These are phyloP conservation scores for Acridotheres tristis DNA, from an alignment of 2,797 vertebrate species.

Conservation along the genomic window DNA sequence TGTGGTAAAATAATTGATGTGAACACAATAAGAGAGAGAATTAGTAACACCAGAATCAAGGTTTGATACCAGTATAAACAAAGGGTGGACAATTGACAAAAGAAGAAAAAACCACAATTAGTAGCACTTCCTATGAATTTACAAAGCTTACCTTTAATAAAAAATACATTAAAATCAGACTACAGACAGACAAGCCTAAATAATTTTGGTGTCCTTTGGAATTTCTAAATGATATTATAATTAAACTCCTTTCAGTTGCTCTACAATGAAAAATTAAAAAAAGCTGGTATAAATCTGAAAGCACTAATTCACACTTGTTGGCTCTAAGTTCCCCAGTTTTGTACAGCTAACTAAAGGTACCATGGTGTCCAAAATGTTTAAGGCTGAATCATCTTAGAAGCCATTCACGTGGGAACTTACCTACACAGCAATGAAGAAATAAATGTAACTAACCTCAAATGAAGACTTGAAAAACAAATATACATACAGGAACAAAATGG, in stretches of 20 bases:
- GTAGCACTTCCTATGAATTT: neutral
- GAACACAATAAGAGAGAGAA: neutral
- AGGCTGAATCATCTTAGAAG: neutral
- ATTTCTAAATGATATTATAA: neutral
- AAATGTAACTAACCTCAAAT: neutral
- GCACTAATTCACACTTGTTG: neutral
- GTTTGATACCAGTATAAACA: neutral
- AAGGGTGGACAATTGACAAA: neutral
- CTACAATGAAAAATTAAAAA: neutral
- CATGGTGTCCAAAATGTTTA: neutral
- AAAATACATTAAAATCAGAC: neutral
- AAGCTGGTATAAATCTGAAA: neutral
- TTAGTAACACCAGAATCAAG: neutral
- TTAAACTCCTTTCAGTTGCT: neutral
- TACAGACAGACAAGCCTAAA: neutral
- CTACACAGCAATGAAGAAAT: neutral
- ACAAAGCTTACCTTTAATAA: neutral
- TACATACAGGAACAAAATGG: fast-evolving
- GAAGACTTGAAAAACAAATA: neutral
- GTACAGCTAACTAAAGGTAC: neutral
- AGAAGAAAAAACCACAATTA: neutral
- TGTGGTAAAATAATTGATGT: conserved; percentile 1
- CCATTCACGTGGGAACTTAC: neutral
- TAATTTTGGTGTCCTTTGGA: neutral
- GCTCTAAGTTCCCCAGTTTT: neutral